These are phyloP conservation scores for Ascaphus truei DNA, from an alignment of 2,113 vertebrate genomes.

Conservation along the genomic window DNA sequence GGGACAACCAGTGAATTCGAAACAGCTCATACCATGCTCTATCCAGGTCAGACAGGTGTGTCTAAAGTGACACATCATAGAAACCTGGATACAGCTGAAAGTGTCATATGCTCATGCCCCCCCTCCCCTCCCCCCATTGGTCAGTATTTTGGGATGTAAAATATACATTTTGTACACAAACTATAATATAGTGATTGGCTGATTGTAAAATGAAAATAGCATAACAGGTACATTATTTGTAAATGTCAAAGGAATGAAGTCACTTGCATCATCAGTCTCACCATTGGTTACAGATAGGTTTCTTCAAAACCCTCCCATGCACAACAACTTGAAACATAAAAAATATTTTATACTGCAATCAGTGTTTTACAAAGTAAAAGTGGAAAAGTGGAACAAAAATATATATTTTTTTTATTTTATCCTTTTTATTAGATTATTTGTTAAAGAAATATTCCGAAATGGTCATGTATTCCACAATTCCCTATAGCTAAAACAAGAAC, in stretches of 20 bases:
- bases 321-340: constrained; percentile 76
- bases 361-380: constrained; percentile 64
- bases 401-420: constrained; percentile 5
- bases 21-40: constrained; percentile 69
- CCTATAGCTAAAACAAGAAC: constrained; percentile 50
- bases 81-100: constrained; percentile 67
- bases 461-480: constrained; percentile 49
- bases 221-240: constrained; percentile 61
- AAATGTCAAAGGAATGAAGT: constrained; percentile 63
- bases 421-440: constrained; percentile 25
- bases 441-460: constrained; percentile 41
- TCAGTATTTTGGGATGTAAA: constrained; percentile 72
- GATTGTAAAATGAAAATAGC: constrained; percentile 68
- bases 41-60: constrained; percentile 54
- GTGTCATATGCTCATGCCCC: constrained; percentile 70
- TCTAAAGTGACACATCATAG: constrained; percentile 58
- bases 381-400: constrained; percentile 43
- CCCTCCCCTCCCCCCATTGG: constrained; percentile 69
- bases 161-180: constrained; percentile 74
- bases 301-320: constrained; percentile 75
- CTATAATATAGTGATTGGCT: constrained; percentile 50
- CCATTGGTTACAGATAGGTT: constrained; percentile 65
- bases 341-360: constrained; percentile 64
- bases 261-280: constrained; percentile 61
- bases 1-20: constrained; percentile 68